A percentile compares a stretch with the other conserved stretches of the same genome.
phyloP scores from a whole-genome alignment of 1,140 invertebrate genomes.

The Bilobella aurantiaca region DNA sequence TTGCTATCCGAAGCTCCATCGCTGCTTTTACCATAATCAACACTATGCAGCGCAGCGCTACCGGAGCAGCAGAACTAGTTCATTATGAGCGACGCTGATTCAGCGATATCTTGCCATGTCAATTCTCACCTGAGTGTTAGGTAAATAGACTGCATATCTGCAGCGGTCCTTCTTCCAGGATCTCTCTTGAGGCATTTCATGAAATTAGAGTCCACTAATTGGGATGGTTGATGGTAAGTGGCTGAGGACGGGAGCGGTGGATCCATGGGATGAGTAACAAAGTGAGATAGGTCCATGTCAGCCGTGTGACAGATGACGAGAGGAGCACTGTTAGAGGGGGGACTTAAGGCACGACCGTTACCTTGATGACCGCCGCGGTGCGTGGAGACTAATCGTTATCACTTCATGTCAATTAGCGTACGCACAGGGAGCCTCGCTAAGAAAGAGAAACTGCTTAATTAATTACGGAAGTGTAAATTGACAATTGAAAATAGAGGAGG shows the following conservation, averaged over 20 bases:
- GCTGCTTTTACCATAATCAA: no score
- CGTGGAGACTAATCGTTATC: no score
- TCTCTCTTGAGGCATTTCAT: slow-evolving; percentile 39
- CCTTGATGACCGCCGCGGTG: no score
- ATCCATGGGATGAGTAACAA: neutral
- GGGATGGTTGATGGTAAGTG: neutral
- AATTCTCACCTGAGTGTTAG: slow-evolving; percentile 10
- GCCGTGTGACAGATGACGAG: neutral
- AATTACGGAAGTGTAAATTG: neutral
- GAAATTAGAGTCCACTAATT: neutral
- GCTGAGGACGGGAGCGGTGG: neutral
- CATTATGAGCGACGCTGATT: neutral
- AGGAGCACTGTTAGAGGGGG: no score
- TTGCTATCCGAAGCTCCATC: no score
- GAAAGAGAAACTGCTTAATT: neutral
- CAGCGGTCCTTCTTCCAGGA: slow-evolving; percentile 50
- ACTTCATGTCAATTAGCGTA: neutral
- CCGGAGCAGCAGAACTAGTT: no score
- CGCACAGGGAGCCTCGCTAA: no score
- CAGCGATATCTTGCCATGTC: neutral
- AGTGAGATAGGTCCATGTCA: neutral
- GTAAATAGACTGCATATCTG: slow-evolving; percentile 23
- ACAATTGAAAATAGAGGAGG: neutral
- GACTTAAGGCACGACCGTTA: no score
- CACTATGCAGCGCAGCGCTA: no score